A percentile compares a stretch with the other conserved stretches of the same genome.
phyloP scores from a whole-genome alignment of 1,140 invertebrate species.

The Laupala kohalensis region DNA sequence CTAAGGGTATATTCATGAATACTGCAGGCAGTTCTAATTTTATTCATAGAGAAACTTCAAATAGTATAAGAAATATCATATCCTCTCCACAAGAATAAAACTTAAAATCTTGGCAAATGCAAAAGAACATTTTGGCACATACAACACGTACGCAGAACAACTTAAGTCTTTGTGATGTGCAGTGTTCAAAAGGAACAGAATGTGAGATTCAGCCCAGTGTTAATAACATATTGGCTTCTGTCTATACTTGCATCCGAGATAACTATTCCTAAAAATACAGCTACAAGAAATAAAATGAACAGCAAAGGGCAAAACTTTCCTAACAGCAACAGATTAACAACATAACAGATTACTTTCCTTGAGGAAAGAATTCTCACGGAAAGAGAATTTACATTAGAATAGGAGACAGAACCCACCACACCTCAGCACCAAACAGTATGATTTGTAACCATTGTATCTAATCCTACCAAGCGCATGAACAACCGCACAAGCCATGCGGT shows the following conservation, averaged over 20 bases:
- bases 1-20: not conserved
- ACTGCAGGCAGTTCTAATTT: not conserved
- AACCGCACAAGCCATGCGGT: not conserved
- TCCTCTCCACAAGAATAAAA: not conserved
- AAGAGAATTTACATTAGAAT: not conserved
- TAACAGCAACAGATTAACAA: not conserved
- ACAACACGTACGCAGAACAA: not conserved
- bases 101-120: not conserved
- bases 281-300: not conserved
- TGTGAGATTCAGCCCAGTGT: not conserved
- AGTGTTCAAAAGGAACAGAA: not conserved
- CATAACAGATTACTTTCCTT: not conserved
- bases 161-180: not conserved
- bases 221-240: not conserved
- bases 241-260: not conserved
- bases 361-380: not conserved
- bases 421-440: not conserved
- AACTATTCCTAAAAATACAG: too few species aligned
- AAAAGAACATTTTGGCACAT: not conserved
- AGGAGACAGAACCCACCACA: not conserved
- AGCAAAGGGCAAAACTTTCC: not conserved
- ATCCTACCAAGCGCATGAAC: not conserved
- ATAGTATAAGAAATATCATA: not conserved
- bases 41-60: not conserved
- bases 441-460: not conserved